These are phyloP conservation scores for Colletes gigas DNA, from an alignment of 1,140 invertebrate species.

Conservation along the genomic window DNA sequence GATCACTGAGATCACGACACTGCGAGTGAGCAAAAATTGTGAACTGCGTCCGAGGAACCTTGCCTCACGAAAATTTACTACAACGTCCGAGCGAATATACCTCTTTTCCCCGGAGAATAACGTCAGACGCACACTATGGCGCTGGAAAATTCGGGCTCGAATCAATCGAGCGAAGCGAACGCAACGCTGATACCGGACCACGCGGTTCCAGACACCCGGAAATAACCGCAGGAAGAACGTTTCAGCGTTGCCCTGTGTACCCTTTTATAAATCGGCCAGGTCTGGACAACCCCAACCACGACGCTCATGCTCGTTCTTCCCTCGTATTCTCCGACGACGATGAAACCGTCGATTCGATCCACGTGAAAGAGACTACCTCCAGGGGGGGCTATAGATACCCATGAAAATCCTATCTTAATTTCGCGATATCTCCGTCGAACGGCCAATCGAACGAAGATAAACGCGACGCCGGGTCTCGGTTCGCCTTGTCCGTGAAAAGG, in stretches of 20 bases:
- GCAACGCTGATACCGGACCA: background rate
- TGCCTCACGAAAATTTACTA: too few species aligned
- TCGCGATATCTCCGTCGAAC: constrained; percentile 28
- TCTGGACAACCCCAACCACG: constrained; percentile 8
- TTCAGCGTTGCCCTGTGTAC: constrained; percentile 35
- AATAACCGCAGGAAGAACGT: constrained; percentile 40
- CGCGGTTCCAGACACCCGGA: constrained; percentile 33
- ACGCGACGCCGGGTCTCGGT: background rate
- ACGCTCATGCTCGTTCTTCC: background rate
- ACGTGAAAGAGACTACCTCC: constrained; percentile 17
- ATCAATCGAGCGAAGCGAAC: constrained; percentile 40
- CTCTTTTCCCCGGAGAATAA: constrained; percentile 31
- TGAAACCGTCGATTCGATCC: constrained; percentile 50
- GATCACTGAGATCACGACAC: too few species aligned
- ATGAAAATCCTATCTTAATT: constrained; percentile 50
- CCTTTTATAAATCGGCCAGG: constrained; percentile 45
- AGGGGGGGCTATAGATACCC: constrained; percentile 1
- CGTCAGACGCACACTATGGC: constrained; percentile 47
- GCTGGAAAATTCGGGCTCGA: constrained; percentile 59
- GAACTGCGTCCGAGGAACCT: too few species aligned
- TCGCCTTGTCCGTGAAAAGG: too few species aligned
- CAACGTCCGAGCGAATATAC: too few species aligned
- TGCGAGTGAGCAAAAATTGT: too few species aligned
- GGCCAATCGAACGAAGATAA: constrained; percentile 14
- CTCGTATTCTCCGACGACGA: constrained; percentile 23